Base-by-base conservation (phyloP, 2,113 vertebrate genomes). In the Collichthys lucidus region DNA sequence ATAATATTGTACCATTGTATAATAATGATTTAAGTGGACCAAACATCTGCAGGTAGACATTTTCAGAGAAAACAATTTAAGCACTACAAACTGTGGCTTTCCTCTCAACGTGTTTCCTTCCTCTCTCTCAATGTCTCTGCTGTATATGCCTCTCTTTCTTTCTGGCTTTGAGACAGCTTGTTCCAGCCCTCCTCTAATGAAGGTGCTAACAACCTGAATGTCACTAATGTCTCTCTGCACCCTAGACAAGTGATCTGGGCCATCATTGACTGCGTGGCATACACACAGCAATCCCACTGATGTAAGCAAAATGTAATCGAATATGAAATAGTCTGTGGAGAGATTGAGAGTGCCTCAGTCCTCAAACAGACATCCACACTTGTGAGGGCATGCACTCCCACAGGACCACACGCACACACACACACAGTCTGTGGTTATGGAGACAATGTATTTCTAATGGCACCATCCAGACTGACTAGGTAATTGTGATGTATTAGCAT, bases 401-500 rank as follows among this genome's bases (percentile, higher is more conserved):
- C 31, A 59, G 44, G 44, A 31, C 3, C 46, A 4, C 42, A 16
- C 55, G 0, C 29, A 80, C 46, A 4, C 42, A 16, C 55, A 20
- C 63, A 66, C 22, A 65, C 57, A 24, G 55, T 10, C 70, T 57
- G 24, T 70, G 68, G 72, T 93, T 91, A 93, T 91, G 88, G 67
- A 89, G 85, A 83, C 79, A 82, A 87, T 88, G 89, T 86, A 88
- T 88, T 94, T 91, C 83, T 77, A 90, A 91, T 91, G 89, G 87
- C 87, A 89, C 82, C 80, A 81, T 79, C 82, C 86, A 88, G 88
- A 84, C 83, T 87, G 84, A 82, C 69, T 65, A 49, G 87, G 80
- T 94, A 92, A 92, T 92, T 88, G 90, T 90, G 89, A 92, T 90
- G 77, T 88, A 93, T 91, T 92, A 89, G 85, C 83, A 90, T 82